Percentiles rank a stretch among this genome's conserved stretches.
Conservation (phyloP, 1,140 invertebrate species). For the Drosophila novamexicana region DNA sequence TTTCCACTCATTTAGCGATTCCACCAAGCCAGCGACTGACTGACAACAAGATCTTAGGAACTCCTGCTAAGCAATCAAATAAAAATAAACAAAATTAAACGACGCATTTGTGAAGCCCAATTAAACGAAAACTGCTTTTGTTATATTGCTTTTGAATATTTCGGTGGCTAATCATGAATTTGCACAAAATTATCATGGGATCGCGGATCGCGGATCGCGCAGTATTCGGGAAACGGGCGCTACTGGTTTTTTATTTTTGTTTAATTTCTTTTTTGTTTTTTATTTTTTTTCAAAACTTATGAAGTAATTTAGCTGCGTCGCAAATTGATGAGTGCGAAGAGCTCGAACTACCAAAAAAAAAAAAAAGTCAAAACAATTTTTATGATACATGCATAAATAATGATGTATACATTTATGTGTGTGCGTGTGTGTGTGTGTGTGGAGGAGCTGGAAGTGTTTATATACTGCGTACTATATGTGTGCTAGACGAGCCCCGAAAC, state of each 20-base stretch:
- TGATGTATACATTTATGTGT: background rate
- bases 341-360: conserved; percentile 4
- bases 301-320: conserved; percentile 35
- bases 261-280: background rate
- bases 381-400: conserved; percentile 5
- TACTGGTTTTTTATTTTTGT: conserved; percentile 36
- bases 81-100: conserved; percentile 19
- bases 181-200: conserved; percentile 39
- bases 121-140: conserved; percentile 25
- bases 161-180: conserved; percentile 54
- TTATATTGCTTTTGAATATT: conserved; percentile 17
- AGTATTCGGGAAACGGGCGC: conserved; percentile 35
- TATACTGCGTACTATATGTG: background rate
- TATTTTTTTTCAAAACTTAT: background rate
- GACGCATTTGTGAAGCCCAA: conserved; percentile 27
- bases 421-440: background rate
- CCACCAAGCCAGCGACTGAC: too few species aligned
- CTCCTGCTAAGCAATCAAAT: background rate
- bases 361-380: conserved; percentile 4
- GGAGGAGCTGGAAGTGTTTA: conserved; percentile 1
- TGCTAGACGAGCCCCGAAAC: conserved; percentile 18
- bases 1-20: too few species aligned
- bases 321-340: conserved; percentile 29
- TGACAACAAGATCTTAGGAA: too few species aligned
- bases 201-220: conserved; percentile 12